Percentiles rank a stretch among this genome's conserved stretches.
These are phyloP conservation scores for Ellobium chinense DNA, from an alignment of 2,888 invertebrate genomes.

Conservation along the genomic window DNA sequence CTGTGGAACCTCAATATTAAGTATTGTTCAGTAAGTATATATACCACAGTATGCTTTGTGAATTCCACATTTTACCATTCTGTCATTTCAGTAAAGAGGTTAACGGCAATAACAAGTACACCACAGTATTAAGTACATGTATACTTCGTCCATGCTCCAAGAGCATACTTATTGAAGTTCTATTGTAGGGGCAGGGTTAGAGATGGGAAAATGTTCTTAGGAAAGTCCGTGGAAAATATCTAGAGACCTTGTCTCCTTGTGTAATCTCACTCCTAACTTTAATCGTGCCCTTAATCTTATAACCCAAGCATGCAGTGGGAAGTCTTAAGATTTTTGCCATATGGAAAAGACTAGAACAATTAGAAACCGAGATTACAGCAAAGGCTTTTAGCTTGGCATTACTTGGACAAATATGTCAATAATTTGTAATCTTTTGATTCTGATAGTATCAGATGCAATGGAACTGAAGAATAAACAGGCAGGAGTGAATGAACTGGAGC, in stretches of 20 bases:
- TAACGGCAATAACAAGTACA: not conserved
- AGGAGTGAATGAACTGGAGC: not conserved
- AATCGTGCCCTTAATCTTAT: not conserved
- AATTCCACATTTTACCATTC: too few species aligned
- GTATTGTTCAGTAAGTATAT: too few species aligned
- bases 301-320: not conserved
- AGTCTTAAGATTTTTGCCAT: not conserved
- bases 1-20: too few species aligned
- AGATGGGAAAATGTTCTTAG: too few species aligned
- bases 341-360: too few species aligned
- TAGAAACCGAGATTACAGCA: too few species aligned
- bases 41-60: too few species aligned
- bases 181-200: too few species aligned
- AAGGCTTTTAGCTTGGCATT: not conserved
- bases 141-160: not conserved
- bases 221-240: too few species aligned
- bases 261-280: too few species aligned
- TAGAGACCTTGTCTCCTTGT: too few species aligned
- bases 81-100: not conserved
- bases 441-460: constrained; percentile 4
- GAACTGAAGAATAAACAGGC: not conserved
- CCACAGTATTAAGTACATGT: not conserved
- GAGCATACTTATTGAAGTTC: too few species aligned
- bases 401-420: not conserved
- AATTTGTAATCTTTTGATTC: not conserved